Evolutionary conservation across 1,140 invertebrate species (phyloP), one percentile per base, ranked within the genome.

Genomic region (Ostrea edulis): DNA sequence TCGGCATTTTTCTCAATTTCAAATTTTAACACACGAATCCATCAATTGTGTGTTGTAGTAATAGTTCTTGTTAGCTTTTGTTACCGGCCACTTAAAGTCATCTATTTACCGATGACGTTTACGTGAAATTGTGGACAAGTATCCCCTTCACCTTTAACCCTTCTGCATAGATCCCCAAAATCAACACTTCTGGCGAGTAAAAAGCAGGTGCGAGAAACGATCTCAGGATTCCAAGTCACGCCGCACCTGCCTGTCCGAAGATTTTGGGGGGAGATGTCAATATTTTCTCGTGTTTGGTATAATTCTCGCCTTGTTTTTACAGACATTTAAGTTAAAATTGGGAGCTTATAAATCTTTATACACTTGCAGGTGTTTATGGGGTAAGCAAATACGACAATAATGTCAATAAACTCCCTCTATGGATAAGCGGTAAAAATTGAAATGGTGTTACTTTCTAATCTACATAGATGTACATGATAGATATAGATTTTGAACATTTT

Each of bases 121-220:
- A 77, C 68, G 29, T 77, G 68, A 77, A 77, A 35, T 77, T 77
- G 68, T 29, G 68, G 68, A 77, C 68, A 77, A 77, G 68, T 77
- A 77, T 77, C 68, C 68, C 55, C 68, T 77, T 77, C 68, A 77
- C 68, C 68, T 77, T 77, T 77, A 77, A 77, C 68, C 68, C 68
- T 77, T 25, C 68, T 25, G 68, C 68, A 77, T 77, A 77, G 68
- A 77, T 77, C 68, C 68, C 68, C 68, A 77, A 77, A 77, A 77
- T 35, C 68, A 77, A 77, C 68, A 77, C 68, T 77, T 77, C 9
- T 77, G 11, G 68, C 68, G 68, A 77, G 68, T 77, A 77, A 77
- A 77, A 77, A 77, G 68, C 68, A 77, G 68, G 68, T 77, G 68
- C 68, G 68, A 77, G 65, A 71, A 71, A 11, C n/a, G n/a, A 29